These are phyloP conservation scores for Eospalax fontanierii DNA, from an alignment of 2,797 vertebrate genomes.

Conservation along the genomic window DNA sequence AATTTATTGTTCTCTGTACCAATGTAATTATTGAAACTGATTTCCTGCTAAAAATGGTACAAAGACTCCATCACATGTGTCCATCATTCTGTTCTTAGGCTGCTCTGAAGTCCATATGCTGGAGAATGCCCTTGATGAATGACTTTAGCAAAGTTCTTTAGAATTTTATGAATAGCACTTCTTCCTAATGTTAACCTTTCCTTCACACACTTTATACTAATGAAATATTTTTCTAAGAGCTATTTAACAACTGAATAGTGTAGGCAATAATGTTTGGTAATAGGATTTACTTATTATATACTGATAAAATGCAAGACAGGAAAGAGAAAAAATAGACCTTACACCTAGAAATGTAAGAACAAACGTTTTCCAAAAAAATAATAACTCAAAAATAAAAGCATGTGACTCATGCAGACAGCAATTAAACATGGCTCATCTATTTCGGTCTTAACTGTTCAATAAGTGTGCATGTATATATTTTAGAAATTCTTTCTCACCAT, in stretches of 20 bases:
- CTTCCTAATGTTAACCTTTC: slow-evolving; percentile 1
- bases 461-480: not conserved
- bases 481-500: not conserved
- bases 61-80: not conserved
- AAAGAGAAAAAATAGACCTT: not conserved
- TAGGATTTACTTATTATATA: not conserved
- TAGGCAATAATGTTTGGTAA: not conserved
- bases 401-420: not conserved
- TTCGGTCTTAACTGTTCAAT: not conserved
- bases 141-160: not conserved
- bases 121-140: not conserved
- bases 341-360: slow-evolving; percentile 14
- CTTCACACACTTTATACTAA: slow-evolving; percentile 20
- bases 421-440: not conserved
- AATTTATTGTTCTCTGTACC: slow-evolving; percentile 58
- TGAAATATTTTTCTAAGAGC: not conserved
- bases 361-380: slow-evolving; percentile 28
- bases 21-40: not conserved
- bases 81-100: not conserved
- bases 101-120: slow-evolving; percentile 8
- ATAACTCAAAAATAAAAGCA: not conserved
- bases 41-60: not conserved
- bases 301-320: not conserved
- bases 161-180: slow-evolving; percentile 14
- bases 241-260: not conserved